Evolutionary conservation across 2,797 vertebrate genomes (phyloP), one percentile per base, ranked within the genome.

Genomic region (Xenops minutus): DNA sequence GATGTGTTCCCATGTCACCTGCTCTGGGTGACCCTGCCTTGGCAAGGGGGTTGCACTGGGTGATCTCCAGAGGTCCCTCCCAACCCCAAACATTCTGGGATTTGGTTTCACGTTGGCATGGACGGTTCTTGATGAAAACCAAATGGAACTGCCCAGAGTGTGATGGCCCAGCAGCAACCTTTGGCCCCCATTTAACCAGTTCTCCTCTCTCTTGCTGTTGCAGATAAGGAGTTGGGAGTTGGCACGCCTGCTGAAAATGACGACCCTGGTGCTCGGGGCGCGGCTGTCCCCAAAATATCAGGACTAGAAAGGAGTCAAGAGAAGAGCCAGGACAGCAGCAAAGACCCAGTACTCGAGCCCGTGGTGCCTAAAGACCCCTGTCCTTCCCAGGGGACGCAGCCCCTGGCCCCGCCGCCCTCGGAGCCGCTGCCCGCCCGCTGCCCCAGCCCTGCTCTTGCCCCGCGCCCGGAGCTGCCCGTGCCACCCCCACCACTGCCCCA

Each of bases 231-330:
- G 95, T 97, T 98, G 90, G 98, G 98, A 93, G 95, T 98, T 84
- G 95, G 98, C 66, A 62, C 98, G 1, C 98, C 99, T 85, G 97
- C 98, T 54, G 98, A 98, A 98, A 98, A 99, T 98, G 98, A 98
- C 97, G 98, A 98, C 98, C 98, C 98, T 98, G 98, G 99, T 98
- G 98, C 98, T 91, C 97, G 97, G 85, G 98, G 98, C 96, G 98
- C 98, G 23, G 98, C 98, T 96, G 97, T 98, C 97, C 98, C 98
- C 77, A 99, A 99, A 98, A 99, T 99, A 97, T 99, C 99, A 89
- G 99, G 99, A 97, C 97, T 99, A 99, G 99, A 99, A 98, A 98
- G 99, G 95, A 99, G 99, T 93, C 99, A 99, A 98, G 99, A 99
- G 98, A 99, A 98, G 97, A 99, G 99, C 97, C 98, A 99, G 98